These are phyloP conservation scores for Phenganax marumi DNA, from an alignment of 92 coral and sea anemone genomes.

Conservation along the genomic window DNA sequence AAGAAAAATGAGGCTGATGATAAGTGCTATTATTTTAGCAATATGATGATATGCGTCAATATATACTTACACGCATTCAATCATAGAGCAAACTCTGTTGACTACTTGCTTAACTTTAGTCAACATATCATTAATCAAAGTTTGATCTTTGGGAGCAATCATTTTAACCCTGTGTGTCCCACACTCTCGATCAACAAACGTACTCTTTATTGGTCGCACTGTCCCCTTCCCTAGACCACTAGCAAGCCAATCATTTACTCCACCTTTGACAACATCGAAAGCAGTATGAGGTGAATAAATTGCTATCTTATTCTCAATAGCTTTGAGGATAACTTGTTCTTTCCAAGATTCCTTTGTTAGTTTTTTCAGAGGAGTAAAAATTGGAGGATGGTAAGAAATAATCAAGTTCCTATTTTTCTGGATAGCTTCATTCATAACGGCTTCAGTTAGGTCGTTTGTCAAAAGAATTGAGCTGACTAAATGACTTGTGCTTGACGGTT, in stretches of 20 bases:
- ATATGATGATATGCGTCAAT: no score
- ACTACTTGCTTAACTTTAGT: conserved; percentile 41
- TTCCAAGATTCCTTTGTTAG: conserved; percentile 72
- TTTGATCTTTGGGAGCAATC: conserved; percentile 38
- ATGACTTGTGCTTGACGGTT: conserved; percentile 71
- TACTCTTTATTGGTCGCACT: conserved; percentile 59
- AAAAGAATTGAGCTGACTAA: conserved; percentile 72
- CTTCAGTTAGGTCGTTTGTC: conserved; percentile 89
- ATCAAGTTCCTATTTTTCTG: conserved; percentile 69
- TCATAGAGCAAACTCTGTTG: conserved; percentile 44
- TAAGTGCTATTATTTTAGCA: neutral
- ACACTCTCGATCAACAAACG: conserved; percentile 36
- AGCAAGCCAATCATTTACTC: conserved; percentile 99
- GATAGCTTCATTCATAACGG: conserved; percentile 82
- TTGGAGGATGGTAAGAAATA: conserved; percentile 93
- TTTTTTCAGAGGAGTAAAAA: conserved; percentile 81
- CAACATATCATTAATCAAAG: conserved; percentile 28
- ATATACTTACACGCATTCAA: conserved; percentile 9
- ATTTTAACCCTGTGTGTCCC: conserved; percentile 34
- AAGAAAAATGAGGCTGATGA: neutral
- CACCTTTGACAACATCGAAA: conserved; percentile 91
- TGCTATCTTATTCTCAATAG: conserved; percentile 82
- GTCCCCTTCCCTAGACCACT: conserved; percentile 73
- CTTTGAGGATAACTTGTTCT: conserved; percentile 80
- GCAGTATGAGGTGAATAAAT: conserved; percentile 96